A percentile compares a stretch with the other conserved stretches of the same genome.
Evolutionary conservation across 1,140 invertebrate genomes (phyloP).

Genomic region (Pteromalus puparum): DNA sequence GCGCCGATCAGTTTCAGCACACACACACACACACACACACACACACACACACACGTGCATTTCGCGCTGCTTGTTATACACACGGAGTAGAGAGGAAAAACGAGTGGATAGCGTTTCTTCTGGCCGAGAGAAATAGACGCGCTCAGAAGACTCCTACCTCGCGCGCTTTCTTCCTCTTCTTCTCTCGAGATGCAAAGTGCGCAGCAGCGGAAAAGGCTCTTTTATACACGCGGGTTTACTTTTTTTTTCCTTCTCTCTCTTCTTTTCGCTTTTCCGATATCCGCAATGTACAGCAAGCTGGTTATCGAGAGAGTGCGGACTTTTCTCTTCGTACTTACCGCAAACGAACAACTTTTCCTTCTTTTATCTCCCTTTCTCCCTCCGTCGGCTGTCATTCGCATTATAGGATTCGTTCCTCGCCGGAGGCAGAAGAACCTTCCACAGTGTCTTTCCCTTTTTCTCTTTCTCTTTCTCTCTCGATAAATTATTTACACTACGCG

Average conservation of each 20-base stretch:
- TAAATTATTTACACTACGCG: constrained; percentile 38
- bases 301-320: background rate
- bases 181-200: background rate
- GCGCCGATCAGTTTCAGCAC: too few species aligned
- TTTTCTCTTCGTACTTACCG: constrained; percentile 7
- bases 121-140: background rate
- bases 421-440: too few species aligned
- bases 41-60: too few species aligned
- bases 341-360: background rate
- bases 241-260: background rate
- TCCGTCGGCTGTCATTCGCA: background rate
- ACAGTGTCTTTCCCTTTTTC: background rate
- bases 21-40: too few species aligned
- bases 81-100: background rate
- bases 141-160: background rate
- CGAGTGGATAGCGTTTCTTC: background rate
- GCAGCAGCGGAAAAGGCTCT: background rate
- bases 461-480: too few species aligned
- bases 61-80: too few species aligned
- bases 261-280: background rate
- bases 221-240: background rate
- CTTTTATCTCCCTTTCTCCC: background rate
- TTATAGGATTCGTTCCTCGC: background rate
- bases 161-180: background rate
- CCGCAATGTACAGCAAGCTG: background rate